A percentile compares a stretch with the other conserved stretches of the same genome.
These are phyloP conservation scores for Drosophila paulistorum DNA, from an alignment of 1,140 invertebrate genomes.

Conservation along the genomic window DNA sequence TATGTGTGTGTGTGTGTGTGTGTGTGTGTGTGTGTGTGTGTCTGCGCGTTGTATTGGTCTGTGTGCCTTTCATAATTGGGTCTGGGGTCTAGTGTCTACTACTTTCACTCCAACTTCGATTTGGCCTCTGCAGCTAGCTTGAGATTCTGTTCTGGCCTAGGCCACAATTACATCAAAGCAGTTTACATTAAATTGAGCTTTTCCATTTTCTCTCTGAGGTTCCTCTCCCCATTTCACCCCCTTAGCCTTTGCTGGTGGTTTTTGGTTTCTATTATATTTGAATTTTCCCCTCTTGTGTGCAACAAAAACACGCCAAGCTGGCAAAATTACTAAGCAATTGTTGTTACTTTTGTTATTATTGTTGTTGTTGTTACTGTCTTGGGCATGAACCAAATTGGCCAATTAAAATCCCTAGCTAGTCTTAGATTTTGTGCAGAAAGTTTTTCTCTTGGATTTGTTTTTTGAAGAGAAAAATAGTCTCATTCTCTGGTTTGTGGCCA, in stretches of 20 bases:
- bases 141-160: conserved; percentile 28
- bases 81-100: conserved; percentile 20
- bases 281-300: conserved; percentile 62
- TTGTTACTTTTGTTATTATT: conserved; percentile 24
- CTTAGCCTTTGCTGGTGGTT: conserved; percentile 8
- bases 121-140: conserved; percentile 23
- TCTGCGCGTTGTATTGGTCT: conserved; percentile 33
- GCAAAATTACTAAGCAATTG: conserved; percentile 69
- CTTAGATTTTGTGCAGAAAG: conserved; percentile 42
- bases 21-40: conserved; percentile 35
- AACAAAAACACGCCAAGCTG: conserved; percentile 60
- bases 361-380: conserved; percentile 5
- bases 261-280: conserved; percentile 45
- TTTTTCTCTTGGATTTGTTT: conserved; percentile 19
- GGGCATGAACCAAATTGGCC: conserved; percentile 65
- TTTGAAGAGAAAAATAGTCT: conserved; percentile 27
- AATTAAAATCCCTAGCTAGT: conserved; percentile 68
- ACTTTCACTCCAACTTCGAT: conserved; percentile 37
- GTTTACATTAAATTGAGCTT: conserved; percentile 76
- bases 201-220: conserved; percentile 46
- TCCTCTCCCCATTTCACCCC: conserved; percentile 19
- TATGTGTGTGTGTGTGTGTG: conserved; percentile 45
- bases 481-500: conserved; percentile 35
- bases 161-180: conserved; percentile 79
- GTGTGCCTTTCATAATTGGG: conserved; percentile 63